phyloP scores from a whole-genome alignment of 2,888 invertebrate species.

The Nyleta sp. region DNA sequence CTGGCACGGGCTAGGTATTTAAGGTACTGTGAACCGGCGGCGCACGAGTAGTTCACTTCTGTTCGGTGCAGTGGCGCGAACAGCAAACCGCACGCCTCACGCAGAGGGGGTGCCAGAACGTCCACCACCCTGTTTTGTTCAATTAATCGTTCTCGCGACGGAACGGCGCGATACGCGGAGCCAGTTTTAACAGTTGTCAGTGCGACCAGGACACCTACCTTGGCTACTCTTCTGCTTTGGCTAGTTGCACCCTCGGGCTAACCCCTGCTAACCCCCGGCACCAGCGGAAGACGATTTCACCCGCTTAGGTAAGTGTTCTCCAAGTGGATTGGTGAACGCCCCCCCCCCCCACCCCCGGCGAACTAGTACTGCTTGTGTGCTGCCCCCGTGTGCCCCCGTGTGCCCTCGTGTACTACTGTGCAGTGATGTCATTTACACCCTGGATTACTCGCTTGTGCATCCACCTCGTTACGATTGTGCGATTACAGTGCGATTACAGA shows the following conservation, averaged over 20 bases:
- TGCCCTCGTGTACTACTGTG: constrained; percentile 40
- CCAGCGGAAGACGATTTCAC: not conserved
- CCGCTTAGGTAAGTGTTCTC: constrained; percentile 32
- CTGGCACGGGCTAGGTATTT: constrained; percentile 84
- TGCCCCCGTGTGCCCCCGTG: too few relatives aligned
- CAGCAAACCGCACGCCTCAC: constrained; percentile 68
- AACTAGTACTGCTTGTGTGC: too few relatives aligned
- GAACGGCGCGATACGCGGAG: not conserved
- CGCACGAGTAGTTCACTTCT: constrained; percentile 86
- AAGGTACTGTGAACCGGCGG: constrained; percentile 85
- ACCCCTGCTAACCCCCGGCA: constrained; percentile 11
- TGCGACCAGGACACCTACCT: too few relatives aligned
- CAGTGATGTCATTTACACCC: constrained; percentile 10
- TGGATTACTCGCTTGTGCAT: too few relatives aligned
- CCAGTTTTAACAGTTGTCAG: too few relatives aligned
- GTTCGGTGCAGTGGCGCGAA: constrained; percentile 82
- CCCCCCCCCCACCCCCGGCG: not conserved
- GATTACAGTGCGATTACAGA: too few relatives aligned
- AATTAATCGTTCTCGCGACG: too few relatives aligned
- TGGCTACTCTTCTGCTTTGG: too few relatives aligned
- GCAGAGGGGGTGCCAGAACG: constrained; percentile 62
- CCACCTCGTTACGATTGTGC: too few relatives aligned
- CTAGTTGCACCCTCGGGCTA: too few relatives aligned
- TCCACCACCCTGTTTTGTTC: too few relatives aligned
- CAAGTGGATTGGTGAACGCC: constrained; percentile 36